Base-by-base conservation (phyloP, 2,113 vertebrate genomes). In the Zosterops japonicus region DNA sequence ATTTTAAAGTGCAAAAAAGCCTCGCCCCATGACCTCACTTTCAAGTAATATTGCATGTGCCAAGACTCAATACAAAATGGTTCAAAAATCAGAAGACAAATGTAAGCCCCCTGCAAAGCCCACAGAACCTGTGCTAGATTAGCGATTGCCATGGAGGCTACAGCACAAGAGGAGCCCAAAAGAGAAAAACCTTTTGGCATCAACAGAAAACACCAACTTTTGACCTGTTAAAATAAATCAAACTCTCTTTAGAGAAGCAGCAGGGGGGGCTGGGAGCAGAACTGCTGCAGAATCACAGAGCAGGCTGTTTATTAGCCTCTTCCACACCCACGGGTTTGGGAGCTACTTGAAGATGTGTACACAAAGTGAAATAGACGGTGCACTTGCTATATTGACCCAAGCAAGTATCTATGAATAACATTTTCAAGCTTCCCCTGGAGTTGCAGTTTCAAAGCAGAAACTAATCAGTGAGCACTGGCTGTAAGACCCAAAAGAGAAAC, bases 351-450 rank as follows among this genome's bases (percentile, higher is more conserved):
- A 79, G 82, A 41, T 49, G 31, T 39, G 65, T 60, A 41, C 41
- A 42, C 65, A 76, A 57, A 69, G 44, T 49, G 82, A 95, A 90
- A 91, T 76, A 88, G 70, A 68, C 53, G 50, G 41, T 53, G 65
- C 61, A 29, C 67, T 93, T 86, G 53, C 67, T 80, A 13, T 86
- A 80, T 92, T 90, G 94, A 96, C 90, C 75, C 72, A 90, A 82
- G 87, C 13, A 67, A 68, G 61, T 47, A 52, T 57, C 82, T 95
- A 80, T 91, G 94, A 94, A 96, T 94, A 96, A 95, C 63, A 88
- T 93, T 94, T 87, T 46, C 75, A 72, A 27, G 53, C 69, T 86
- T 94, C 59, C 75, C 83, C 63, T 65, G 46, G 78, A 96, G 67
- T 0, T 92, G 59, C 57, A 85, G 20, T 68, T 91, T 83, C 82